Evolutionary conservation across 2,797 vertebrate species (phyloP), one percentile per base, ranked within the genome.

Genomic region (Coregonus sp.): DNA sequence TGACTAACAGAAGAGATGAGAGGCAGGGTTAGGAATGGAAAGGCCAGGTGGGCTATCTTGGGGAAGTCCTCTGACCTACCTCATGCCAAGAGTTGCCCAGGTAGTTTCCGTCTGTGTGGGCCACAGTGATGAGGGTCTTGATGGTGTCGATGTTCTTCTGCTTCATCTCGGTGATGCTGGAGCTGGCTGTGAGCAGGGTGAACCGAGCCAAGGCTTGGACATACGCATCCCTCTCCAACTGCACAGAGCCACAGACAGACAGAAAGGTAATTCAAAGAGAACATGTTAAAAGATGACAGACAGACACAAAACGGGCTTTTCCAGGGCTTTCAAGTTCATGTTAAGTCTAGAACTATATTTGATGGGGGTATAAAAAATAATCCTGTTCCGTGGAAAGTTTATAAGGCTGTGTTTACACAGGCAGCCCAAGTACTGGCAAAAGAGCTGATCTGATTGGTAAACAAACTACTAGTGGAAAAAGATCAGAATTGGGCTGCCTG

Each of bases 71-170:
- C 25, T 33, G 6, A 25, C 52, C 71, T 9, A 98, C 98, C 97
- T 99, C 98, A 1, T 97, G 98, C 98, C 98, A 99, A 80, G 98
- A 99, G 91, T 97, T 98, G 71, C 97, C 97, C 59, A 99, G 94
- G 91, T 99, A 98, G 93, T 99, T 99, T 84, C 98, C 98, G 11
- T 99, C 98, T 0, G 98, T 99, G 92, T 99, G 98, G 73, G 98
- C 98, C 61, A 99, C 98, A 18, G 97, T 99, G 88, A 99, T 99
- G 59, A 99, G 97, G 1, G 98, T 99, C 92, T 99, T 99, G 86
- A 99, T 99, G 79, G 98, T 99, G 91, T 99, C 97, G 0, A 99
- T 99, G 90, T 99, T 99, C 85, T 99, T 99, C 93, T 99, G 98
- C 81, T 99, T 99, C 98, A 99, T 99, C 88, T 99, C 98, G 1